A percentile compares a stretch with the other conserved stretches of the same genome.
Conservation (phyloP, 1,140 invertebrate species). For the Sweltsa coloradensis region DNA sequence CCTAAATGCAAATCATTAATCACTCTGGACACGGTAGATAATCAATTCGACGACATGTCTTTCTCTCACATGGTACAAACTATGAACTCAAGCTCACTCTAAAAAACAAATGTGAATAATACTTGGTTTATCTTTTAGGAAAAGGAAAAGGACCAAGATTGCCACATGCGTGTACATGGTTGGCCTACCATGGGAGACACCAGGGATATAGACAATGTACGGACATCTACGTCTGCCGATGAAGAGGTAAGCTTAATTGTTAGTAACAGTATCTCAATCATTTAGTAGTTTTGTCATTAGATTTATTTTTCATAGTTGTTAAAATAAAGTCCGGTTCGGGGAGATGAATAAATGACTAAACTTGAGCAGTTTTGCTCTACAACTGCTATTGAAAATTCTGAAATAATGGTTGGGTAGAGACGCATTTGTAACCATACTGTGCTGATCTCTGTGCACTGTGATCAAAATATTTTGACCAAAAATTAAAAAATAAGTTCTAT, state of each 20-base stretch:
- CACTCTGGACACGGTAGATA: too few species aligned
- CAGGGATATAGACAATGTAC: neutral
- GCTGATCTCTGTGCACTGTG: too few species aligned
- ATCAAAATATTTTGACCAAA: too few species aligned
- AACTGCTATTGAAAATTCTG: slow-evolving; percentile 23
- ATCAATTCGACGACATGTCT: too few species aligned
- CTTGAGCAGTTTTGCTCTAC: too few species aligned
- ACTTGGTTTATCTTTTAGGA: slow-evolving; percentile 10
- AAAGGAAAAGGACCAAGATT: slow-evolving; percentile 11
- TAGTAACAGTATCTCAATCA: slow-evolving; percentile 9
- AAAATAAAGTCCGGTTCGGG: too few species aligned
- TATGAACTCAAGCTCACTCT: neutral
- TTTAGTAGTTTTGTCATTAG: slow-evolving; percentile 7
- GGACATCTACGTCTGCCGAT: slow-evolving; percentile 13
- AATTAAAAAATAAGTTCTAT: too few species aligned
- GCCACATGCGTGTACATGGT: slow-evolving; percentile 3
- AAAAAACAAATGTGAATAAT: neutral
- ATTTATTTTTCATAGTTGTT: too few species aligned
- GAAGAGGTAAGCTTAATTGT: slow-evolving; percentile 16
- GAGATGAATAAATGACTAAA: too few species aligned
- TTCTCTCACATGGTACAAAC: too few species aligned
- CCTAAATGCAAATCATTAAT: too few species aligned
- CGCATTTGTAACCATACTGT: too few species aligned
- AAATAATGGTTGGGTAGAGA: neutral
- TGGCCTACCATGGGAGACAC: slow-evolving; percentile 2